Evolutionary conservation across 2,888 invertebrate genomes (phyloP).

Genomic region (Drosophila affinis): DNA sequence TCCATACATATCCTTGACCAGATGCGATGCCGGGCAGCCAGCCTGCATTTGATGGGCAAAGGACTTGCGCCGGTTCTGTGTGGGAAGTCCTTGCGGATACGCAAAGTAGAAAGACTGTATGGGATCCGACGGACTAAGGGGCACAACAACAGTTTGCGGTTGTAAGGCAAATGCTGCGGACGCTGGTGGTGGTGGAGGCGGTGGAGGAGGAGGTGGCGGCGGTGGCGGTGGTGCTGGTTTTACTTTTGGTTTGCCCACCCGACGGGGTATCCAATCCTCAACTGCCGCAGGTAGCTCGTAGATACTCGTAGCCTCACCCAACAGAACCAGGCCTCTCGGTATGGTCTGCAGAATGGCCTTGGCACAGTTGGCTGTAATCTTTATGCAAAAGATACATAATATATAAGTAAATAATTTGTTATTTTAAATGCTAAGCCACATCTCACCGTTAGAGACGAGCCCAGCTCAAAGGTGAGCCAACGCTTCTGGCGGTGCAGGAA

Average conservation of each 20-base stretch:
- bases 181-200: constrained; percentile 38
- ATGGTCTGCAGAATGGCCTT: constrained; percentile 70
- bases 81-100: constrained; percentile 54
- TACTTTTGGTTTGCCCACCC: constrained; percentile 45
- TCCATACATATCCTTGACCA: constrained; percentile 63
- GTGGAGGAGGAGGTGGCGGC: constrained; percentile 41
- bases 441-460: constrained; percentile 73
- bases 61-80: constrained; percentile 53
- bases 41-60: constrained; percentile 28
- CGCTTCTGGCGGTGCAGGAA: constrained; percentile 71
- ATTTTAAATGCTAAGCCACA: background rate
- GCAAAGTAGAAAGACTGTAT: constrained; percentile 66
- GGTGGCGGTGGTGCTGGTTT: constrained; percentile 42
- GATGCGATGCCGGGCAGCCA: constrained; percentile 62
- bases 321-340: constrained; percentile 73
- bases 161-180: constrained; percentile 14
- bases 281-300: constrained; percentile 76
- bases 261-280: constrained; percentile 57
- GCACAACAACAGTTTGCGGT: constrained; percentile 54
- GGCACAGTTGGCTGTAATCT: constrained; percentile 68
- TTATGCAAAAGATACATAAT: background rate
- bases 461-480: constrained; percentile 80
- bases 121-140: constrained; percentile 63
- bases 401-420: background rate
- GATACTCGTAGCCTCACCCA: constrained; percentile 70